A percentile compares a stretch with the other conserved stretches of the same genome.
phyloP scores from a whole-genome alignment of 1,140 invertebrate genomes.

The Hyles vespertilio region DNA sequence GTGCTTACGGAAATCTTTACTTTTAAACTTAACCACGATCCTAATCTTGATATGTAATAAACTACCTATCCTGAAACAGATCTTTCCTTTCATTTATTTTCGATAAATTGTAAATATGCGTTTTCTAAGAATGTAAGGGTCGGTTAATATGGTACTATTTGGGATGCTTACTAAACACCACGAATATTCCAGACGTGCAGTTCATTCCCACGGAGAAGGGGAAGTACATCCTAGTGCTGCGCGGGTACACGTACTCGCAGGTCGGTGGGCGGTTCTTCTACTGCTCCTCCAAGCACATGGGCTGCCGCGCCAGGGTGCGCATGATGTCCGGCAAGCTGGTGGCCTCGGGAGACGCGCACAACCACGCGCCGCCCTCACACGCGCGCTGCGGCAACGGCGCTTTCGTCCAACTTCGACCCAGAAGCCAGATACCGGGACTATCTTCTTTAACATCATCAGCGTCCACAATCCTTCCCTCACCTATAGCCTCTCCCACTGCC shows the following conservation, averaged over 20 bases:
- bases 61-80: too few relatives aligned
- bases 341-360: slow-evolving; percentile 54
- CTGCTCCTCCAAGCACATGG: slow-evolving; percentile 69
- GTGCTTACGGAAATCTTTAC: too few relatives aligned
- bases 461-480: slow-evolving; percentile 42
- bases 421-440: slow-evolving; percentile 19
- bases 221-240: slow-evolving; percentile 65
- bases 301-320: slow-evolving; percentile 57
- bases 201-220: slow-evolving; percentile 70
- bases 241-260: slow-evolving; percentile 67
- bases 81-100: too few relatives aligned
- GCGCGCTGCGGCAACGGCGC: slow-evolving; percentile 64
- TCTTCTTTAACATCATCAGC: slow-evolving; percentile 22
- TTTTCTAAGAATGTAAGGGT: too few relatives aligned
- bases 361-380: slow-evolving; percentile 63
- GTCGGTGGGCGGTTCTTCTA: slow-evolving; percentile 68
- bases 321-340: slow-evolving; percentile 53
- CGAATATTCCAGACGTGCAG: slow-evolving; percentile 58
- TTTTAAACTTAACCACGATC: too few relatives aligned
- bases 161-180: slow-evolving; percentile 25
- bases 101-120: too few relatives aligned
- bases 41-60: too few relatives aligned
- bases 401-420: slow-evolving; percentile 58
- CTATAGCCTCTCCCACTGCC: slow-evolving; percentile 39
- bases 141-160: too few relatives aligned